phyloP scores from a whole-genome alignment of 2,888 invertebrate genomes.

The Trissoscelio sp. region DNA sequence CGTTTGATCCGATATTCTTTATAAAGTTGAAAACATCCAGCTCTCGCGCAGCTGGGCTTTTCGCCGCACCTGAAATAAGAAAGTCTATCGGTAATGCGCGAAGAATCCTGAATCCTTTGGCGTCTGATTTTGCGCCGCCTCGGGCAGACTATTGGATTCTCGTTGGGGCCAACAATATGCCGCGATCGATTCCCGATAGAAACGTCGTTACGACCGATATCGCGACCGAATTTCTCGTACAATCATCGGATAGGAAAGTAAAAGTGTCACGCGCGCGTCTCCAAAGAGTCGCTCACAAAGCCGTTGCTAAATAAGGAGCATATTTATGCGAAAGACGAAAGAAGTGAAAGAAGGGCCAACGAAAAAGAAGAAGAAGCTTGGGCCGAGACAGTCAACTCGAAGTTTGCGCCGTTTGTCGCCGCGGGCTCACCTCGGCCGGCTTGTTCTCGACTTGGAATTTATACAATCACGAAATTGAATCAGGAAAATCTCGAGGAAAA shows the following conservation, averaged over 20 bases:
- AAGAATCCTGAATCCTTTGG: constrained; percentile 64
- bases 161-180: constrained; percentile 44
- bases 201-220: constrained; percentile 51
- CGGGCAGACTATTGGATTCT: constrained; percentile 59
- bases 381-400: constrained; percentile 59
- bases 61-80: constrained; percentile 62
- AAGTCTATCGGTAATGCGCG: constrained; percentile 64
- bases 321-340: constrained; percentile 9
- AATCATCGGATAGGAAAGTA: constrained; percentile 14
- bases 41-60: constrained; percentile 56
- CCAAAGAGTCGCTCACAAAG: background rate
- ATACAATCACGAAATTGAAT: constrained; percentile 71
- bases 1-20: constrained; percentile 79
- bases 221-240: too few relatives aligned
- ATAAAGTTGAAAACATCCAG: constrained; percentile 74
- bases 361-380: background rate
- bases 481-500: constrained; percentile 66
- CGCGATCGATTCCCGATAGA: constrained; percentile 54
- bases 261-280: constrained; percentile 21
- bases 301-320: constrained; percentile 17
- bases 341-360: background rate
- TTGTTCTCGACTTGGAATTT: constrained; percentile 65
- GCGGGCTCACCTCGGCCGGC: constrained; percentile 45
- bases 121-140: constrained; percentile 54
- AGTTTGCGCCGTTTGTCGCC: constrained; percentile 62